A percentile compares a stretch with the other conserved stretches of the same genome.
These are phyloP conservation scores for Tromatobia lineatoria DNA, from an alignment of 2,888 invertebrate genomes.

Conservation along the genomic window DNA sequence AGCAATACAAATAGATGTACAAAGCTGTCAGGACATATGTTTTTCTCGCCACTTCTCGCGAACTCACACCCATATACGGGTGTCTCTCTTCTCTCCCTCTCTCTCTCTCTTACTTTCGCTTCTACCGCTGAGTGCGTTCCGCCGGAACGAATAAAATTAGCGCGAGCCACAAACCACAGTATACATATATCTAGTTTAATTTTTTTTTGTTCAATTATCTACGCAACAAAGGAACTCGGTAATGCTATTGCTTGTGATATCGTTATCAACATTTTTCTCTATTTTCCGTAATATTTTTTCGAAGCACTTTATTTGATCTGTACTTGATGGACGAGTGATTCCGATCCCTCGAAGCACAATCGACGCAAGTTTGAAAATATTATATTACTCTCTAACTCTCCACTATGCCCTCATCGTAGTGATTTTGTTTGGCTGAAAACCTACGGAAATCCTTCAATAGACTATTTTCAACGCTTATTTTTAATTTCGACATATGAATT, in stretches of 20 bases:
- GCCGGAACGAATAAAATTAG: conserved; percentile 58
- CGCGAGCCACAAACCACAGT: conserved; percentile 4
- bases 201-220: conserved; percentile 31
- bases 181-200: background rate
- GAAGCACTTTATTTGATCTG: background rate
- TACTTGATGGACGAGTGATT: background rate
- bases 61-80: conserved; percentile 33
- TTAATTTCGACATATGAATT: background rate
- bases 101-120: conserved; percentile 1
- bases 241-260: conserved; percentile 6
- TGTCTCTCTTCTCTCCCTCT: conserved; percentile 11
- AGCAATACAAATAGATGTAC: conserved; percentile 8
- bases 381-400: background rate
- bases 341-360: background rate
- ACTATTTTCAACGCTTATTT: background rate
- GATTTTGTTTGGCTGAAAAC: background rate
- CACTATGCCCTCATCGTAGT: background rate
- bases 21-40: conserved; percentile 54
- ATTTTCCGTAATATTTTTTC: background rate
- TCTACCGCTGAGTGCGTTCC: conserved; percentile 25
- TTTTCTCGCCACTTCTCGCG: conserved; percentile 40
- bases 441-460: background rate
- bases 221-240: conserved; percentile 2
- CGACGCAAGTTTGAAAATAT: conserved; percentile 2
- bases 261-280: conserved; percentile 3